Base-by-base conservation (phyloP, 2,888 invertebrate species). In the Aspidiotus destructor region DNA sequence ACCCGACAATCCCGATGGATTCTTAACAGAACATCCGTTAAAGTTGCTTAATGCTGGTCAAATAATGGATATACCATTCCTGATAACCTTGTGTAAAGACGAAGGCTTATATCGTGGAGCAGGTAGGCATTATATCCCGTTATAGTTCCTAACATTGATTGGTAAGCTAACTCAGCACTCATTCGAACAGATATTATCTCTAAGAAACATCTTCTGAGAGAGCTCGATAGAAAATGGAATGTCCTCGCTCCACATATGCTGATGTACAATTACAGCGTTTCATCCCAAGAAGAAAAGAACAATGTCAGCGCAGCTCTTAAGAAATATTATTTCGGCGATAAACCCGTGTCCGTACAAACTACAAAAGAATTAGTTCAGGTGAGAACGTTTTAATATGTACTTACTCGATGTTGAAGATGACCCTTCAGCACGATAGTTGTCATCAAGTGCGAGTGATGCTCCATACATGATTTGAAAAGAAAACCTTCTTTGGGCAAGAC, bases 101-200 rank as follows among this genome's bases (percentile, higher is more conserved):
- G 90, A 90, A 76, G 89, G 89, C 68, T 78, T 87, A 17, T 88
- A 86, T 73, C 87, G 88, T 41, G 86, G 83, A 54, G 83, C 84
- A 74, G 82, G 87, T 86, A 77, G 40, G 5, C 28, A 28, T 28
- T 28, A 28, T 5, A 28, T 28, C 5, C 28, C 28, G 28, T n/a
- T n/a, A n/a, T 28, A 28, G 28, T 28, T 28, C 28, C 28, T 28
- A 28, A 28, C 2, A 28, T 28, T 28, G 28, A 28, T 28, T 28
- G 28, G 28, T 28, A 5, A 28, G 5, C 28, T 28, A 28, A 28
- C 28, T 28, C 5, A 28, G 28, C 28, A 28, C 28, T 28, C 28
- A 28, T 28, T 5, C 5, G 28, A 5, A 5, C 28, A 28, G 28
- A 28, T 5, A 28, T 28, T 28, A 28, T 28, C 5, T 28, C 28